Percentiles rank a stretch among this genome's conserved stretches.
Evolutionary conservation across 2,113 vertebrate genomes (phyloP).

Genomic region (Calidris pygmaea): DNA sequence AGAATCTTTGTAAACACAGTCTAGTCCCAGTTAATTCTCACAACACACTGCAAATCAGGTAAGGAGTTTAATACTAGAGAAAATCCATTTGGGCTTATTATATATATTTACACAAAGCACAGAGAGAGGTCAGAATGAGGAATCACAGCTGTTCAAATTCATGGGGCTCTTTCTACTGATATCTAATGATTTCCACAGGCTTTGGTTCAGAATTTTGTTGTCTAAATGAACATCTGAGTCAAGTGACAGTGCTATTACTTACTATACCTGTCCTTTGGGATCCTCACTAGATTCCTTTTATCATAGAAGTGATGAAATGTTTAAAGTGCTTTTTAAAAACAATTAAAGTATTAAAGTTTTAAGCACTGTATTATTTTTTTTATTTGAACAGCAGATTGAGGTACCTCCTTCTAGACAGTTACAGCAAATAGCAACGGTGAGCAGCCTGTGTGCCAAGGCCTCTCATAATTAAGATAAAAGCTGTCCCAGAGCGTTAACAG

Average conservation of each 20-base stretch:
- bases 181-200: background rate
- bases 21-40: background rate
- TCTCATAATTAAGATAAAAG: background rate
- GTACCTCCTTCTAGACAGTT: background rate
- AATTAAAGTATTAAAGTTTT: background rate
- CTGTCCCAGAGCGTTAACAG: background rate
- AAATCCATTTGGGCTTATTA: background rate
- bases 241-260: background rate
- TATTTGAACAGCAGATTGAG: background rate
- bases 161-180: background rate
- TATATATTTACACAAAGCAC: background rate
- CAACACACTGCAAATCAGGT: background rate
- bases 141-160: background rate
- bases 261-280: background rate
- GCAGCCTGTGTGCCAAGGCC: background rate
- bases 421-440: background rate
- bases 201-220: background rate
- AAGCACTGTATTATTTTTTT: background rate
- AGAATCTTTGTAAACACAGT: background rate
- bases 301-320: background rate
- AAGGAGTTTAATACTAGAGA: background rate
- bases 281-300: background rate
- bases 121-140: background rate
- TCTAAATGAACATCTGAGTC: background rate
- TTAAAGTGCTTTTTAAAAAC: background rate